These are phyloP conservation scores for Petroica traversi DNA, from an alignment of 2,113 vertebrate genomes.

Conservation along the genomic window DNA sequence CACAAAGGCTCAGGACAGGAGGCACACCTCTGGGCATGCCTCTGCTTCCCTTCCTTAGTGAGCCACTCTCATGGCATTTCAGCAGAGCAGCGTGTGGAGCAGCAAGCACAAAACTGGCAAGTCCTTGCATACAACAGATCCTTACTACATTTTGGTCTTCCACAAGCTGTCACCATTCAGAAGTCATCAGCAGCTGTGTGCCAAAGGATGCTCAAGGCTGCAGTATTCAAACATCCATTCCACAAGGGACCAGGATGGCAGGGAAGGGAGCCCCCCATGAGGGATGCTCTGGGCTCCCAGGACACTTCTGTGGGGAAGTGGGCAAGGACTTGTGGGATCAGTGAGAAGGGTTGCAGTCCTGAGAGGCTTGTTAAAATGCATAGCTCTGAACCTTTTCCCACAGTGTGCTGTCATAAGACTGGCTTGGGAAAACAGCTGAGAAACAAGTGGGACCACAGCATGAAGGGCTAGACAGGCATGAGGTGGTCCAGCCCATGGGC, in stretches of 20 bases:
- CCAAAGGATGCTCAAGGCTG: neutral
- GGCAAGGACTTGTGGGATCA: neutral
- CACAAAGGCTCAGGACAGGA: neutral
- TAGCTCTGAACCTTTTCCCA: neutral
- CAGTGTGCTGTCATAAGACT: neutral
- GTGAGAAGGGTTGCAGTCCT: neutral
- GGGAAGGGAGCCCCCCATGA: neutral
- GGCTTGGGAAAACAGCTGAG: neutral
- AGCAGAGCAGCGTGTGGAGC: neutral
- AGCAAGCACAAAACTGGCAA: neutral
- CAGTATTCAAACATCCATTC: neutral
- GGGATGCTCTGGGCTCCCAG: neutral
- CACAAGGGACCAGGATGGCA: neutral
- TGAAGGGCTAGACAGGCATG: neutral
- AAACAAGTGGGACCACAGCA: neutral
- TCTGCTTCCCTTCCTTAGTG: neutral
- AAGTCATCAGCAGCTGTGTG: neutral
- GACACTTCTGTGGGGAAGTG: neutral
- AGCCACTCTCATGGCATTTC: neutral
- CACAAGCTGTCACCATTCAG: neutral
- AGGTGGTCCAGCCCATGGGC: neutral
- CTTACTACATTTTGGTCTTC: neutral
- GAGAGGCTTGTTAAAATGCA: neutral
- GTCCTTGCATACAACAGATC: neutral
- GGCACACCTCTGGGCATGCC: neutral